Conservation (phyloP, 1,140 invertebrate species). For the Homalodisca vitripennis region DNA sequence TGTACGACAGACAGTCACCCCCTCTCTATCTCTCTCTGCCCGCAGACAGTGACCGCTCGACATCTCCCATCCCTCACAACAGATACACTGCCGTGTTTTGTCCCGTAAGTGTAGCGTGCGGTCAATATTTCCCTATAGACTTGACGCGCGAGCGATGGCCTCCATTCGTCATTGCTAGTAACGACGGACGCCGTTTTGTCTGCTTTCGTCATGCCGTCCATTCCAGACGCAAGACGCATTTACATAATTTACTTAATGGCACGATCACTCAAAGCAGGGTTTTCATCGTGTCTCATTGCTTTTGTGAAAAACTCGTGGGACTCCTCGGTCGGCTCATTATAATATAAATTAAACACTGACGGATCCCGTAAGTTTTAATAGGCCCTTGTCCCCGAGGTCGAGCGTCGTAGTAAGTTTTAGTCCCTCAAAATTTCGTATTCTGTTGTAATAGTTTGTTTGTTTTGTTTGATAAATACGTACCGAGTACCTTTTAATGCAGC, state of each 20-base stretch:
- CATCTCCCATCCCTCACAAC: too few species aligned
- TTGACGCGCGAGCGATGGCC: background rate
- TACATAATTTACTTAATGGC: constrained; percentile 13
- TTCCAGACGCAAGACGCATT: background rate
- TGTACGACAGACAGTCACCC: too few species aligned
- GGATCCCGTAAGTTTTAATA: background rate
- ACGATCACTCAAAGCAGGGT: constrained; percentile 1
- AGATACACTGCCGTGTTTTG: too few species aligned
- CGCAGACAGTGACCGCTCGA: too few species aligned
- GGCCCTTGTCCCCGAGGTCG: constrained; percentile 1
- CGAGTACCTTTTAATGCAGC: too few species aligned
- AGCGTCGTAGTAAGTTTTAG: too few species aligned
- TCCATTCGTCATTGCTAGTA: background rate
- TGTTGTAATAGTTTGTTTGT: too few species aligned
- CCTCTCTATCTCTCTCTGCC: too few species aligned
- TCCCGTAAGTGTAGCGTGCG: background rate
- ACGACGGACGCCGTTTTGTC: background rate
- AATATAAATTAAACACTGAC: constrained; percentile 16
- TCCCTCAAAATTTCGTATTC: too few species aligned
- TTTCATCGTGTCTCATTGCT: constrained; percentile 8
- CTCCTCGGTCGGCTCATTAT: constrained; percentile 1
- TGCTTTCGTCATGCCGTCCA: constrained; percentile 11
- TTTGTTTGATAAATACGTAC: too few species aligned
- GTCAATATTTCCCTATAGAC: constrained; percentile 4
- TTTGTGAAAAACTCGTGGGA: constrained; percentile 2